Base-by-base conservation (phyloP, 2,888 invertebrate genomes). In the Stenichneumon culpator region DNA sequence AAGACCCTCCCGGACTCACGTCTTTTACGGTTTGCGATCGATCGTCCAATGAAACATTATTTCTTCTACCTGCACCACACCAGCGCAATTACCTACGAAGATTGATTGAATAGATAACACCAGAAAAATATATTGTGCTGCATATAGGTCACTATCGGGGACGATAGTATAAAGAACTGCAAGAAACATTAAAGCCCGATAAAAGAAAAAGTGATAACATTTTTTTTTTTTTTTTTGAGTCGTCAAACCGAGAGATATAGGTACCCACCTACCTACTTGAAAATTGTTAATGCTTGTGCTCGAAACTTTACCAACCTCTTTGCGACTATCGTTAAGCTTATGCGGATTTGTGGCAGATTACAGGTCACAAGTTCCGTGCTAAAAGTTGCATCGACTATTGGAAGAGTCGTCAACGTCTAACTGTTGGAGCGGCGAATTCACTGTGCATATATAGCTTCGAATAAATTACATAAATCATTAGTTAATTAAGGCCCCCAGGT, bases 101-200 rank as follows among this genome's bases (percentile, higher is more conserved):
- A 11, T 39, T n/a, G n/a, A 11, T 39, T 39, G 86, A 80, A 88
- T 85, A 79, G 72, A 72, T 63, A 80, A 69, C 75, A 57, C 79
- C 82, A 81, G 83, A 83, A 70, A 79, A 80, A 22, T n/a, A n/a
- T 19, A 91, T 92, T 89, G 88, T 85, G 87, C 88, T 89, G 91
- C 91, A 93, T 92, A 89, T 93, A 90, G 93, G 93, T 93, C 92
- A 91, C 86, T 84, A 86, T 83, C 86, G 89, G 22, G 65, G 88
- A 87, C 91, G 91, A 92, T 91, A 92, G 91, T 86, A 89, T 89
- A 60, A 52, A 79, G 68, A 77, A 32, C 19, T 75, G 74, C 78
- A 81, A 75, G 54, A 73, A 75, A 63, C 77, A 78, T 79, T 81
- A 73, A 70, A 44, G 57, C 39, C 52, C 75, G 82, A 86, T 79